Base-by-base conservation (phyloP, 2,113 vertebrate genomes). In the Cettia cetti region DNA sequence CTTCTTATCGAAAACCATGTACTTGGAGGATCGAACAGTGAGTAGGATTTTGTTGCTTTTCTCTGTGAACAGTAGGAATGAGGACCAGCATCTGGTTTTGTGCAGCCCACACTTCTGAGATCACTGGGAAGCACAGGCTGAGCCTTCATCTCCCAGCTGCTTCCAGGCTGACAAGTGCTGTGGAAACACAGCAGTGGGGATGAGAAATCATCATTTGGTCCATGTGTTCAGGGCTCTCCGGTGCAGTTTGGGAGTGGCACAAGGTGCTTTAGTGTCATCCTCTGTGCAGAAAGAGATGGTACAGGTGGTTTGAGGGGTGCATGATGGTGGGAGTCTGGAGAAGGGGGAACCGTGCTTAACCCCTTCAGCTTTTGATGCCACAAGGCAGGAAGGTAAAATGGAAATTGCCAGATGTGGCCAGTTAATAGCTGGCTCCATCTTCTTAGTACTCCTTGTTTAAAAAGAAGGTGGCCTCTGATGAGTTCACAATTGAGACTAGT, bases 1-100 rank as follows among this genome's bases (percentile, higher is more conserved):
- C 97, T 99, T 99, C 98, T 98, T 99, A 97, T 99, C 99, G 35
- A 99, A 99, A 99, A 99, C 99, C 63, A 99, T 99, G 99, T 99
- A 99, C 94, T 98, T 99, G 97, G 99, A 99, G 97, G 99, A 99
- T 98, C 98, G 99, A 99, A 99, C 99, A 98, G 99, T 99, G 98
- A 99, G 99, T 98, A 97, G 94, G 94, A 57, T 49, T 97, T 97
- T 82, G 50, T 69, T 86, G 96, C 59, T 6, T 45, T 96, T 95
- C 95, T 87, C 86, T 87, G 2, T 45, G 81, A 42, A 3, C 79
- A 60, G 53, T 87, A 94, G 69, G 49, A 86, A 82, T 5, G 65
- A 76, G 59, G 70, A 47, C 50, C 47, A 47, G 68, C 71, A 42
- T 82, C 92, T 95, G 85, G 82, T 23, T 88, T 40, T 56, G 63